Evolutionary conservation across 2,888 invertebrate species (phyloP).

Genomic region (Capitulum mitella): DNA sequence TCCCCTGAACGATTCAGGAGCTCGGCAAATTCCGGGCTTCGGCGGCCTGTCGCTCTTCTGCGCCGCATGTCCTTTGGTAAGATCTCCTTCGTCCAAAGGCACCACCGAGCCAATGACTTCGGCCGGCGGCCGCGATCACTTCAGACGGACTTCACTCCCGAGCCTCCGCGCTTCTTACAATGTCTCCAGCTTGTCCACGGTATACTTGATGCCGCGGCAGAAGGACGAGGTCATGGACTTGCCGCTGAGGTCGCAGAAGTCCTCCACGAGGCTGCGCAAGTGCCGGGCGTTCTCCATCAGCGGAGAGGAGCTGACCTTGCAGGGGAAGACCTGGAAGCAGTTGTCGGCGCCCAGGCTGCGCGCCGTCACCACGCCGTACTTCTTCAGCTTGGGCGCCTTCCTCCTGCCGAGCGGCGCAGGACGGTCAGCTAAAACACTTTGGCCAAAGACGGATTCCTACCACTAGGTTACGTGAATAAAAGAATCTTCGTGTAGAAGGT

Average conservation of each 20-base stretch:
- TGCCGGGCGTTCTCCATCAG: slow-evolving; percentile 9
- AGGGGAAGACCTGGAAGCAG: not conserved
- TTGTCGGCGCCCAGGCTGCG: not conserved
- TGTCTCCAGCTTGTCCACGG: slow-evolving; percentile 4
- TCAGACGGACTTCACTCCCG: too few relatives aligned
- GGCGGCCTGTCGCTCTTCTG: too few relatives aligned
- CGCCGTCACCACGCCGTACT: slow-evolving; percentile 17
- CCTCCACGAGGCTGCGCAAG: slow-evolving; percentile 11
- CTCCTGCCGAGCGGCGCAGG: not conserved
- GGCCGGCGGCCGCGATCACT: too few relatives aligned
- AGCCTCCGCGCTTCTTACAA: too few relatives aligned
- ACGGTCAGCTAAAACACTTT: not conserved
- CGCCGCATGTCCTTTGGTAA: too few relatives aligned
- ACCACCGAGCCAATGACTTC: too few relatives aligned
- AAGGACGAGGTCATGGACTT: not conserved
- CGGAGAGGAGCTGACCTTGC: not conserved
- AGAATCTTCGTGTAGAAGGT: too few relatives aligned
- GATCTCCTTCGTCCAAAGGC: too few relatives aligned
- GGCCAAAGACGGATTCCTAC: too few relatives aligned
- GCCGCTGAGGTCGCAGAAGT: slow-evolving; percentile 13
- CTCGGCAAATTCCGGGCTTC: too few relatives aligned
- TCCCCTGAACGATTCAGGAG: too few relatives aligned
- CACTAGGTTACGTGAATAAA: too few relatives aligned
- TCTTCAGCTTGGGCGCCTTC: slow-evolving; percentile 18
- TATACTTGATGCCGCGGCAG: not conserved